Evolutionary conservation across 2,797 vertebrate genomes (phyloP), one percentile per base, ranked within the genome.

Genomic region (Heliangelus exortis): DNA sequence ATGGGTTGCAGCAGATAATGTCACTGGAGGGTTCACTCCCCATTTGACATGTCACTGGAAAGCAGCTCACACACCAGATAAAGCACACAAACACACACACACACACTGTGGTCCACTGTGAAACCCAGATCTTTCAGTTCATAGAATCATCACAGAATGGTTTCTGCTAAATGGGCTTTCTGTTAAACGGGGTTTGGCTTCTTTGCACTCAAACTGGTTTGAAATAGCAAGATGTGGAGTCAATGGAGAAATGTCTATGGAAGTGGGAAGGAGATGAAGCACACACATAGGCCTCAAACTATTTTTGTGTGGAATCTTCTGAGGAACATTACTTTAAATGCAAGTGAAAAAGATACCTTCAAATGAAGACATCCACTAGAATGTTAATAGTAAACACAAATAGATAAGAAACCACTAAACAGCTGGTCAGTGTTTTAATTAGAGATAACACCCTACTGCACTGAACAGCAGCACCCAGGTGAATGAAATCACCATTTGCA

Each of bases 191-290:
- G 10, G 84, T 63, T 69, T 76, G 74, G 76, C 63, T 68, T 63
- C 45, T 74, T 45, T 66, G 80, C 74, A 59, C 12, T 39, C 48
- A 92, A 94, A 73, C 10, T 17, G 45, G 36, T 86, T 71, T 76
- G 59, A 66, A 92, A 87, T 10, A 84, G 66, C 48, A 90, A 90
- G 68, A 47, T 3, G 0, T 31, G 33, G 48, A 90, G 31, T 89
- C 87, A 80, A 85, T 31, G 12, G 66, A 54, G 34, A 80, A 90
- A 88, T 2, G 9, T 19, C 33, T 61, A 20, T 66, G 74, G 80
- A 81, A 92, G 19, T 29, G 76, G 76, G 73, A 96, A 82, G 47
- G 78, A 95, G 34, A 90, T 84, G 41, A 8, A 91, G 67, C 57
- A 80, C 13, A 33, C 31, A 68, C 48, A 15, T 47, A 77, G 59